A percentile compares a stretch with the other conserved stretches of the same genome.
phyloP scores from a whole-genome alignment of 2,797 vertebrate species.

The Cryptoprocta ferox region DNA sequence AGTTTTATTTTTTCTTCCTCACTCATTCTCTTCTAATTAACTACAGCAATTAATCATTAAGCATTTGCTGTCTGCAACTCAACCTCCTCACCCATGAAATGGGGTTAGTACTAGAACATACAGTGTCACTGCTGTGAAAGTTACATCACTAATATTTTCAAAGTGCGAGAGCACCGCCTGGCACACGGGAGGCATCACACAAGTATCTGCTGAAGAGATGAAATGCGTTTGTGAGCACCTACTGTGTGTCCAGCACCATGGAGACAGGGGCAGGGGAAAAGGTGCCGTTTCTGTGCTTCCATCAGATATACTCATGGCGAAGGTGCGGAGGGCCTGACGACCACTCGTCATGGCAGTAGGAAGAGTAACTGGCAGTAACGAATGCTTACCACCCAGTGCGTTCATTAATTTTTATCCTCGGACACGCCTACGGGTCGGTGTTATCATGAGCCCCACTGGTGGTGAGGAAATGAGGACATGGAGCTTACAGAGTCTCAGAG shows the following conservation, averaged over 20 bases:
- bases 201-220: not conserved
- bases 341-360: rapidly evolving
- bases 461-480: not conserved
- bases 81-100: not conserved
- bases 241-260: not conserved
- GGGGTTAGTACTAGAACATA: not conserved
- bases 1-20: not conserved
- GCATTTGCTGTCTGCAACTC: not conserved
- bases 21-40: not conserved
- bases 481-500: not conserved
- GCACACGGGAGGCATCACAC: rapidly evolving
- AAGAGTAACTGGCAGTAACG: rapidly evolving
- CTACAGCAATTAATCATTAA: not conserved
- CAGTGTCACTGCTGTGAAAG: rapidly evolving
- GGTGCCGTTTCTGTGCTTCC: rapidly evolving
- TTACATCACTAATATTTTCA: no score
- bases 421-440: rapidly evolving
- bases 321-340: rapidly evolving
- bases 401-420: rapidly evolving
- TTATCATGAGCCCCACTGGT: no score
- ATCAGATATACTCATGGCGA: rapidly evolving
- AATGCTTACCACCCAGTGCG: rapidly evolving
- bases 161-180: not conserved
- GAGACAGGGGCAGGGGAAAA: no score
- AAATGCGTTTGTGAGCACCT: not conserved